Percentiles rank a stretch among this genome's conserved stretches.
phyloP scores from a whole-genome alignment of 2,113 vertebrate genomes.

The Pelecanus crispus region DNA sequence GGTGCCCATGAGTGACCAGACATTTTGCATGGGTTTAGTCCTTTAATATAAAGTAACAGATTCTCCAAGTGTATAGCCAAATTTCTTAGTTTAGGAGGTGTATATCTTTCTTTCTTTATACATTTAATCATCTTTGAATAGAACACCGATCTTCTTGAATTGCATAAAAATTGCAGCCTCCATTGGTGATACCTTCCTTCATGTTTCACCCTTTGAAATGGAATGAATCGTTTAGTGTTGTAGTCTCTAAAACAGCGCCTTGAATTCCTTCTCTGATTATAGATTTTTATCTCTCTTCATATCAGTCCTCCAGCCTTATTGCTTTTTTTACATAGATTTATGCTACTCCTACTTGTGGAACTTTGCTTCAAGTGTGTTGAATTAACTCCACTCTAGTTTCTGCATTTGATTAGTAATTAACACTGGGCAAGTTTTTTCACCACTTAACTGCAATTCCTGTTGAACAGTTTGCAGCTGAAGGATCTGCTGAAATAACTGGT shows the following conservation, averaged over 20 bases:
- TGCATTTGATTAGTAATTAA: not conserved
- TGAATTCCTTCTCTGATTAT: not conserved
- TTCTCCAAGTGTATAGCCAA: not conserved
- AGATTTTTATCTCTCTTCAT: conserved; percentile 1
- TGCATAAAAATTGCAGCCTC: not conserved
- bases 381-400: not conserved
- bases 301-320: not conserved
- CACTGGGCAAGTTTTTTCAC: not conserved
- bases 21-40: not conserved
- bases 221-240: conserved; percentile 10
- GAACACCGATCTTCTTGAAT: not conserved
- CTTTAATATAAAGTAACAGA: not conserved
- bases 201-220: not conserved
- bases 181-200: not conserved
- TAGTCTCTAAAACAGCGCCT: not conserved
- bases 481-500: not conserved
- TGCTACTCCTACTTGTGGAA: not conserved
- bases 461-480: not conserved
- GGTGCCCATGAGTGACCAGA: not conserved
- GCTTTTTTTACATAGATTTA: not conserved
- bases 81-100: not conserved
- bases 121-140: not conserved
- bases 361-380: not conserved
- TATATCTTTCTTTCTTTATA: not conserved
- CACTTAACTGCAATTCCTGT: not conserved